Percentiles rank a stretch among this genome's conserved stretches.
These are phyloP conservation scores for Mesitornis unicolor DNA, from an alignment of 2,113 vertebrate species.

Conservation along the genomic window DNA sequence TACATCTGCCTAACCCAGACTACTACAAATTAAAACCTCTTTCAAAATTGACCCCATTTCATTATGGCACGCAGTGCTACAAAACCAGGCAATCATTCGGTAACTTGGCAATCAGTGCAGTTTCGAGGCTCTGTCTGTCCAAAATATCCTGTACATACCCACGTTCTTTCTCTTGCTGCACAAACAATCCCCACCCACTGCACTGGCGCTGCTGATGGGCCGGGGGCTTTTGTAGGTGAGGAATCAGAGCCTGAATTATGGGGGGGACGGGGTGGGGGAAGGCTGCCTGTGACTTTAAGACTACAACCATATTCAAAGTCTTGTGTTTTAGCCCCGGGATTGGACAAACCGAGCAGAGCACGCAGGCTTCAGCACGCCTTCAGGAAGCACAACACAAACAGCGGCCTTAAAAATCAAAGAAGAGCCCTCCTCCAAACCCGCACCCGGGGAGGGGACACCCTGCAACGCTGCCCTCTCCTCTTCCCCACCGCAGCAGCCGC, in stretches of 20 bases:
- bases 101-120: too few species aligned
- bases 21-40: not conserved
- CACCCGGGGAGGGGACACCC: too few species aligned
- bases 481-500: too few species aligned
- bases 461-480: fast-evolving
- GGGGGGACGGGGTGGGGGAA: fast-evolving
- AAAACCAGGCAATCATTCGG: not conserved
- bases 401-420: not conserved
- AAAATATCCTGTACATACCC: not conserved
- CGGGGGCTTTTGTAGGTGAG: not conserved
- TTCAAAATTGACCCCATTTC: not conserved
- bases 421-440: too few species aligned
- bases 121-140: not conserved
- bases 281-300: not conserved
- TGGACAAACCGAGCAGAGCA: not conserved
- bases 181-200: fast-evolving
- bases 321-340: not conserved
- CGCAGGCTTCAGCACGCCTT: not conserved
- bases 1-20: not conserved
- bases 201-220: not conserved
- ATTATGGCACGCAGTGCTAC: not conserved
- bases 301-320: not conserved
- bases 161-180: not conserved
- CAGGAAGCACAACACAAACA: not conserved
- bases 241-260: not conserved